A percentile compares a stretch with the other conserved stretches of the same genome.
phyloP scores from a whole-genome alignment of 2,113 vertebrate species.

The Eolophus roseicapilla region DNA sequence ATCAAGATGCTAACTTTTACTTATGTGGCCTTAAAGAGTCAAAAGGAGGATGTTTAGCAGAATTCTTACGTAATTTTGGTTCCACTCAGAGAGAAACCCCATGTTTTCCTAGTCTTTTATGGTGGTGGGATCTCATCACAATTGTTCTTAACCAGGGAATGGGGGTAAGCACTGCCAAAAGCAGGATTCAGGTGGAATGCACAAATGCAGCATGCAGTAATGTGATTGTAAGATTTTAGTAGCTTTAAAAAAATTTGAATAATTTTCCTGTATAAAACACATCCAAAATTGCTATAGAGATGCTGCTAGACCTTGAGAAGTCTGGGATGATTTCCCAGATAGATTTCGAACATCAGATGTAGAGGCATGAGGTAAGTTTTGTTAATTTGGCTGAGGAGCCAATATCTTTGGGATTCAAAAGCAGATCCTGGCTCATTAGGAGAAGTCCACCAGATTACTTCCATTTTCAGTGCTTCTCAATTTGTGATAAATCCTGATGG shows the following conservation, averaged over 20 bases:
- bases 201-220: neutral
- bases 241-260: neutral
- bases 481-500: neutral
- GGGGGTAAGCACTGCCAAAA: neutral
- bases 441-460: neutral
- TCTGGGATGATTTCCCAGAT: neutral
- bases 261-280: neutral
- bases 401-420: neutral
- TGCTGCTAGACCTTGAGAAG: neutral
- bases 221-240: neutral
- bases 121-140: neutral
- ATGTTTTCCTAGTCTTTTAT: neutral
- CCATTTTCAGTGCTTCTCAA: neutral
- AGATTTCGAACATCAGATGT: neutral
- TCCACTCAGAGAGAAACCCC: neutral
- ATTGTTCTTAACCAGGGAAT: neutral
- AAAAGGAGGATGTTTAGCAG: neutral
- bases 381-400: neutral
- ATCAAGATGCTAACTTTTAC: neutral
- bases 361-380: neutral
- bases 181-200: neutral
- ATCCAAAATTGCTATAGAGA: neutral
- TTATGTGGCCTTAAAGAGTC: neutral
- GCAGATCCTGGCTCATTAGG: neutral
- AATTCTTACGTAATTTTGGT: neutral